Conservation (phyloP, 2,888 invertebrate genomes). For the Lottia gigantea region DNA sequence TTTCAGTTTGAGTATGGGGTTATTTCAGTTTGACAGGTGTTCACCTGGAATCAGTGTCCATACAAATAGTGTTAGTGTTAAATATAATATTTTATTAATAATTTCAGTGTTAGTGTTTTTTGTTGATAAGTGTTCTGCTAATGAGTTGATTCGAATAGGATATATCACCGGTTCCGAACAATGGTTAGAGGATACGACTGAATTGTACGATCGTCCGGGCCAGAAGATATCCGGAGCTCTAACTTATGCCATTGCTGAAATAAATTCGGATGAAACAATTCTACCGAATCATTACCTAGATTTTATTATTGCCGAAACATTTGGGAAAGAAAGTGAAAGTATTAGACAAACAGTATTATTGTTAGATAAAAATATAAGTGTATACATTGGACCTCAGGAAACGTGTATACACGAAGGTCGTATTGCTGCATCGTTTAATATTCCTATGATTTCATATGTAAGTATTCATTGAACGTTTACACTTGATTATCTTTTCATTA, state of each 20-base stretch:
- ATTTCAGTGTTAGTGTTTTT: not conserved
- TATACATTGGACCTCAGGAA: slow-evolving; percentile 90
- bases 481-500: too few relatives aligned
- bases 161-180: slow-evolving; percentile 52
- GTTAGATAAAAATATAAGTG: slow-evolving; percentile 86
- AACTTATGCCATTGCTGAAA: slow-evolving; percentile 85
- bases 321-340: slow-evolving; percentile 87
- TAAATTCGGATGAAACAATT: slow-evolving; percentile 69
- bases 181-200: slow-evolving; percentile 3
- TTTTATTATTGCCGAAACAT: slow-evolving; percentile 89
- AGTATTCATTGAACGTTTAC: slow-evolving; percentile 69
- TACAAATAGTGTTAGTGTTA: too few relatives aligned
- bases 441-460: slow-evolving; percentile 96
- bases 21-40: too few relatives aligned
- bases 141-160: slow-evolving; percentile 47
- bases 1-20: too few relatives aligned
- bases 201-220: slow-evolving; percentile 80
- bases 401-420: slow-evolving; percentile 90
- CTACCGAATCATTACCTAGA: slow-evolving; percentile 79
- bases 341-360: slow-evolving; percentile 83
- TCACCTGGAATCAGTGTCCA: too few relatives aligned
- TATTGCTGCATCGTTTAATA: slow-evolving; percentile 92
- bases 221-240: slow-evolving; percentile 83
- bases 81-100: too few relatives aligned
- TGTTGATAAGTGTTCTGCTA: slow-evolving; percentile 5